These are phyloP conservation scores for Drosophila punjabiensis DNA, from an alignment of 1,140 invertebrate genomes.

Conservation along the genomic window DNA sequence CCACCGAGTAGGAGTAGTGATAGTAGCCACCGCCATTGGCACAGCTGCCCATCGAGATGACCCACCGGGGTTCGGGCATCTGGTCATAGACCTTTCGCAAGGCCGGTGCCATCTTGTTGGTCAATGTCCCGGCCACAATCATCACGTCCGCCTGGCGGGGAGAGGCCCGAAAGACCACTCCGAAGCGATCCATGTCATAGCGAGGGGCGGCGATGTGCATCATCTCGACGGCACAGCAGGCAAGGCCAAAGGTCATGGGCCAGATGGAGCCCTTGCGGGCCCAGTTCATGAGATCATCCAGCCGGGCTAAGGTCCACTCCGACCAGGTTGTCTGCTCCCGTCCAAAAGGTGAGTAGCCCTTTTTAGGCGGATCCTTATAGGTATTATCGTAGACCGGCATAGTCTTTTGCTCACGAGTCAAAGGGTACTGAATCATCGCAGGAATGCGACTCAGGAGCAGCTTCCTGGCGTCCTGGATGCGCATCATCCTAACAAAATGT, in stretches of 20 bases:
- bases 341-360: conserved; percentile 73
- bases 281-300: conserved; percentile 98
- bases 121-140: conserved; percentile 98
- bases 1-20: conserved; percentile 99
- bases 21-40: conserved; percentile 99
- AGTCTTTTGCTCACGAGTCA: conserved; percentile 68
- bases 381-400: conserved; percentile 72
- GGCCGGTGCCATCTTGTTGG: conserved; percentile 99
- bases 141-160: conserved; percentile 98
- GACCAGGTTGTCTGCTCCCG: conserved; percentile 86
- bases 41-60: conserved; percentile 99
- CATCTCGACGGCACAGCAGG: conserved; percentile 99
- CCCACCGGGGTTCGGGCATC: conserved; percentile 97
- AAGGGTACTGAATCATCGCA: background rate
- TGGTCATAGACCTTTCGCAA: conserved; percentile 96
- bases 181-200: conserved; percentile 97
- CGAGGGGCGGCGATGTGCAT: conserved; percentile 99
- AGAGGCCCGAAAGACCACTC: conserved; percentile 97
- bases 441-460: conserved; percentile 4
- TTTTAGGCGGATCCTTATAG: conserved; percentile 38
- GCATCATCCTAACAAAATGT: conserved; percentile 6
- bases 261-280: conserved; percentile 96
- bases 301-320: conserved; percentile 91
- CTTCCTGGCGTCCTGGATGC: background rate
- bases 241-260: conserved; percentile 98